phyloP scores from a whole-genome alignment of 2,797 vertebrate genomes.

The Acipenser transmontanus region DNA sequence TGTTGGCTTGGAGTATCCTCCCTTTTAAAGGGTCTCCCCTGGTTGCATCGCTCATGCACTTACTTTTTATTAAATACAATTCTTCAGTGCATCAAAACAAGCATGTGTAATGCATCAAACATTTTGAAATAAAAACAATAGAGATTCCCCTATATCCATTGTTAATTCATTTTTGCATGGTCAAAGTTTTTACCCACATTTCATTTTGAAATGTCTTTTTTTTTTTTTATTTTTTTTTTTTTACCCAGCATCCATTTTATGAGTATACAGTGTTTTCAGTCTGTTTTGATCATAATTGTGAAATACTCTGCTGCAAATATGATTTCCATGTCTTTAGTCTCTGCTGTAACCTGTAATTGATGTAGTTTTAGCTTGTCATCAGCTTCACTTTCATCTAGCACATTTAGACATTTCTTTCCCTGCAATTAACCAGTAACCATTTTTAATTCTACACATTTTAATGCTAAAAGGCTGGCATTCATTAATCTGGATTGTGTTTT shows the following conservation, averaged over 20 bases:
- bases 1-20: too few species aligned
- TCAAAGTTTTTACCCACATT: not conserved
- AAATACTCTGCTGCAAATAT: not conserved
- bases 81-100: too few species aligned
- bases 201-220: not conserved
- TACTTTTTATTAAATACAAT: too few species aligned
- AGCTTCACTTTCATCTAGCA: conserved; percentile 24
- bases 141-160: too few species aligned
- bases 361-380: conserved; percentile 27
- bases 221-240: conserved; percentile 31
- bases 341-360: not conserved
- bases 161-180: too few species aligned
- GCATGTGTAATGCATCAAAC: too few species aligned
- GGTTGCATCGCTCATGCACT: too few species aligned
- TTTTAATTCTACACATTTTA: conserved; percentile 29
- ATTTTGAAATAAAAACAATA: too few species aligned
- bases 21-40: too few species aligned
- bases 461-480: not conserved
- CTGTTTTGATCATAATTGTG: not conserved
- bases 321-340: not conserved
- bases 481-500: too few species aligned
- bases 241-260: conserved; percentile 17
- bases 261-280: not conserved
- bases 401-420: conserved; percentile 35
- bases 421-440: conserved; percentile 43